Evolutionary conservation across 2,888 invertebrate species (phyloP), one percentile per base, ranked within the genome.

Genomic region (Dryobotodes eremita): DNA sequence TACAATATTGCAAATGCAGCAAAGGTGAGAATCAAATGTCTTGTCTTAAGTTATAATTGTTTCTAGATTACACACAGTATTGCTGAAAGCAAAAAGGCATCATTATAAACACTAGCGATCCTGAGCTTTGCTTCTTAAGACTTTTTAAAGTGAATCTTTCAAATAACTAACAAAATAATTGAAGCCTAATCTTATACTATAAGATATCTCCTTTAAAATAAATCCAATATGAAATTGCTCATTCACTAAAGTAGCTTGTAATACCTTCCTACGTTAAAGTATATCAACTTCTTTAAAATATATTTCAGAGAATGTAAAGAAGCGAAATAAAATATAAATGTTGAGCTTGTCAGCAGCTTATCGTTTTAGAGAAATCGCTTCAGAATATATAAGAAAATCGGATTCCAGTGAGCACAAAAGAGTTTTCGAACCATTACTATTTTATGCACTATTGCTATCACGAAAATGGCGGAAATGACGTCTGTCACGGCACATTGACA

Each of bases 261-360:
- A 77, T 50, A 57, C 26, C 17, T 31, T 46, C 36, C 13, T 71
- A 36, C 2, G 17, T 61, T 53, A 36, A 31, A 69, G 42, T 17
- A 76, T 66, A 48, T 1, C 20, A 26, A 36, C 1, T 64, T 10
- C 13, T 68, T 50, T 15, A 17, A 53, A 69, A 77, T 48, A 83
- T 73, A 66, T 65, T 48, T 65, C n/a, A 55, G 10, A 36, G 26
- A 65, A 68, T 36, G n/a, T 72, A 65, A 72, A 84, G 55, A 26
- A 79, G 7, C 55, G 15, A 50, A 66, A 57, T 73, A 77, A 66
- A 77, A 83, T 70, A 80, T 83, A 77, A 66, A 84, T 66, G 73
- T 74, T 59, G 36, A 84, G 23, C 57, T 74, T 71, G 66, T 80
- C 84, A 74, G 84, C 70, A 74, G 71, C 66, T 74, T 79, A 82